Evolutionary conservation across 2,888 invertebrate species (phyloP).

Genomic region (Cephus sareptanus): DNA sequence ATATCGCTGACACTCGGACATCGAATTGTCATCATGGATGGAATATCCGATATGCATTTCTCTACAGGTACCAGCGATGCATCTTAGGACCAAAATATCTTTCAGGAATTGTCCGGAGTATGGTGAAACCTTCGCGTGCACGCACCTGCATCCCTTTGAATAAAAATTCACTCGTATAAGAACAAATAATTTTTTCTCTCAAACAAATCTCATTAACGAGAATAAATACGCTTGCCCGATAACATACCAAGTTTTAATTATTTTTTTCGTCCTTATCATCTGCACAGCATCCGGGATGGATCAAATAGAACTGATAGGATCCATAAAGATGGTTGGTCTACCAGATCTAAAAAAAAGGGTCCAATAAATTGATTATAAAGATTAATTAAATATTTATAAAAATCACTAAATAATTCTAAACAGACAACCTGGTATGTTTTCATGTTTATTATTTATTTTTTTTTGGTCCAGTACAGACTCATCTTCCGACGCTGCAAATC

Average conservation of each 20-base stretch:
- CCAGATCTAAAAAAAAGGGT: background rate
- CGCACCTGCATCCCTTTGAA: background rate
- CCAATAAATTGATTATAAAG: background rate
- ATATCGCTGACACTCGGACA: constrained; percentile 40
- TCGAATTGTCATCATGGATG: constrained; percentile 42
- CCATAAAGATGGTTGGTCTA: background rate
- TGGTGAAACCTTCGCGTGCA: background rate
- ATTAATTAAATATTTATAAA: background rate
- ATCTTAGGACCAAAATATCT: background rate
- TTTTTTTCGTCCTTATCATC: background rate
- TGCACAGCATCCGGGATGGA: background rate
- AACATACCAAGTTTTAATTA: background rate
- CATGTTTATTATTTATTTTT: background rate
- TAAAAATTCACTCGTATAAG: background rate
- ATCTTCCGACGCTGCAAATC: background rate
- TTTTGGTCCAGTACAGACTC: background rate
- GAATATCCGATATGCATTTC: constrained; percentile 30
- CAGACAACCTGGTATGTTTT: background rate
- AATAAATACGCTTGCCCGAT: background rate
- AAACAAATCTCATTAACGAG: background rate
- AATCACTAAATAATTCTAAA: background rate
- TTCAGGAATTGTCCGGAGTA: background rate
- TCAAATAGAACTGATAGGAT: background rate
- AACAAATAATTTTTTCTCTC: background rate
- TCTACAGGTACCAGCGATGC: background rate